Base-by-base conservation (phyloP, 2,888 invertebrate species). In the Chymomyza procnemis region DNA sequence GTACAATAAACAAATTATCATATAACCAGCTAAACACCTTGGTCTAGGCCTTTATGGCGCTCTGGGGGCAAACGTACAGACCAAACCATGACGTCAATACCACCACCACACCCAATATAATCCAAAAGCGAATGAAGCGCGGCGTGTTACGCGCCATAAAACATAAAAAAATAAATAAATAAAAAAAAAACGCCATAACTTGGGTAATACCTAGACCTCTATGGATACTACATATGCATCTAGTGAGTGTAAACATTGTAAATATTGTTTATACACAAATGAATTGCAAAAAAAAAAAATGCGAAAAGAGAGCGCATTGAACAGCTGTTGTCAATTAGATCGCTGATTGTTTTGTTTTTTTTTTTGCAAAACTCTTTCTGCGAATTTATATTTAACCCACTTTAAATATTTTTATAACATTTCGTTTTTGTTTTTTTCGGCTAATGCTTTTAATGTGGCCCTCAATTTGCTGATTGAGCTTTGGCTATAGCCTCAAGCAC, bases 41-140 rank as follows among this genome's bases (percentile, higher is more conserved):
- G 12, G 34, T 41, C 34, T 41, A 41, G 34, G 34, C 34, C 19
- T 14, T 58, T 63, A 50, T 66, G 16, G 61, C n/a, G 63, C 63
- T 66, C 67, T 66, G 66, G 59, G 34, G 34, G 1, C 34, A 41
- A 12, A 41, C 34, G 12, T 1, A 41, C 34, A 12, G 12, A 4
- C 26, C 68, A 82, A 79, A 80, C 80, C 85, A 82, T 80, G 85
- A 79, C 80, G 80, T 85, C 75, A 80, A 62, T 67, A 62, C 76
- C 71, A 74, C 74, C 66, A 62, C 76, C 71, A 74, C 74, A 67
- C 69, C 74, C 76, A 74, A 74, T 73, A 68, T 64, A 41, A 14
- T 26, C 22, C 26, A 26, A 54, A 22, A 19, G 22, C 54, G 14
- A 54, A 54, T 54, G 54, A 54, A 22, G 22, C 54, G 54, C 54